Conservation (phyloP, 2,888 invertebrate species). For the Drosophila pseudotakahashii region DNA sequence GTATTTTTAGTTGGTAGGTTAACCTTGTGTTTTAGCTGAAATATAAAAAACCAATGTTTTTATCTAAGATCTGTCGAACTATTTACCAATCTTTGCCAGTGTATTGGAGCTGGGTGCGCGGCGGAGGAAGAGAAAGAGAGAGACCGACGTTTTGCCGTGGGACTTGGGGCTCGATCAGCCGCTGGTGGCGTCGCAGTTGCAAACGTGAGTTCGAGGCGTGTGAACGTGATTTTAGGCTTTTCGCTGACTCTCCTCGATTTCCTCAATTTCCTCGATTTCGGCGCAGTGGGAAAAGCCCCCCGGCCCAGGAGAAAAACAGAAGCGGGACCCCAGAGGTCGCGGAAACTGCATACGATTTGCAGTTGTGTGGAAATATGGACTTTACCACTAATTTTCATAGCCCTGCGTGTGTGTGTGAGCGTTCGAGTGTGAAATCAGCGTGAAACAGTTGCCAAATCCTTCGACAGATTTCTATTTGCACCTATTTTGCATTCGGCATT, state of each 20-base stretch:
- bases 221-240: slow-evolving; percentile 79
- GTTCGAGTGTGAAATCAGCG: slow-evolving; percentile 28
- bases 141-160: slow-evolving; percentile 26
- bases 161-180: slow-evolving; percentile 34
- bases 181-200: slow-evolving; percentile 70
- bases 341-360: slow-evolving; percentile 45
- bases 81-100: not conserved
- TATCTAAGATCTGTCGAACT: not conserved
- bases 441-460: slow-evolving; percentile 63
- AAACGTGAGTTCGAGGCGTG: slow-evolving; percentile 80
- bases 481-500: slow-evolving; percentile 40
- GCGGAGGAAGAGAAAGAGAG: slow-evolving; percentile 23
- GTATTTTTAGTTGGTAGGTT: too few species aligned
- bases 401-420: slow-evolving; percentile 13
- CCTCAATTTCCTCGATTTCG: slow-evolving; percentile 20
- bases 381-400: slow-evolving; percentile 29
- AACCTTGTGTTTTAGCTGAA: too few species aligned
- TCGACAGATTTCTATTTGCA: slow-evolving; percentile 52
- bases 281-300: slow-evolving; percentile 35
- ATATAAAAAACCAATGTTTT: not conserved
- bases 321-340: slow-evolving; percentile 43
- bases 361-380: slow-evolving; percentile 57
- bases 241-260: slow-evolving; percentile 41
- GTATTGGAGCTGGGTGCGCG: not conserved
- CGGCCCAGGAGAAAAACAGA: slow-evolving; percentile 16